These are phyloP conservation scores for Okapia johnstoni DNA, from an alignment of 2,113 vertebrate species.

Conservation along the genomic window DNA sequence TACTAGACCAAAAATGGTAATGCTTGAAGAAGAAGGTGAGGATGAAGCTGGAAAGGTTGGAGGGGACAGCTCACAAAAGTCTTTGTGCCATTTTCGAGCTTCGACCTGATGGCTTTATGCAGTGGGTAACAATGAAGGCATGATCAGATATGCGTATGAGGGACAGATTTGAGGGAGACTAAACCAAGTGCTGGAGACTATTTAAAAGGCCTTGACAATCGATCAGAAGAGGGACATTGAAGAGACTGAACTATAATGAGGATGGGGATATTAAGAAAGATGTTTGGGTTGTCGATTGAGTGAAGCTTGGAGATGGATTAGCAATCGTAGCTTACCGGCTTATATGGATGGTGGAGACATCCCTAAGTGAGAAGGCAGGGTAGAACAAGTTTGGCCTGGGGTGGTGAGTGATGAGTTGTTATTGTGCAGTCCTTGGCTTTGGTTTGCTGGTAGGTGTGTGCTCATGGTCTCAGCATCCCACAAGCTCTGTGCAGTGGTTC, in stretches of 20 bases:
- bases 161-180: not conserved
- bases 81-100: not conserved
- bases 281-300: not conserved
- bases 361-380: not conserved
- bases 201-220: not conserved
- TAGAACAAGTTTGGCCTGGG: not conserved
- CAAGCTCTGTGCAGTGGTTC: not conserved
- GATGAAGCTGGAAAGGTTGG: not conserved
- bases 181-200: not conserved
- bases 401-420: not conserved
- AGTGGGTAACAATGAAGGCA: not conserved
- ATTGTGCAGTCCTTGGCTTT: not conserved
- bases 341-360: not conserved
- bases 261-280: not conserved
- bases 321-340: not conserved
- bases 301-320: not conserved
- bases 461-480: rapidly evolving
- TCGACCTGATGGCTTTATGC: not conserved
- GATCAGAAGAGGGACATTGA: not conserved
- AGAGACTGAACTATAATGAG: not conserved
- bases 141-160: not conserved
- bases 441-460: not conserved
- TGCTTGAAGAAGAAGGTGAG: not conserved
- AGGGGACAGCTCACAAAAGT: not conserved
- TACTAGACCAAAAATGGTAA: not conserved